Conservation (phyloP, 2,888 invertebrate genomes). For the Philereme transversata region DNA sequence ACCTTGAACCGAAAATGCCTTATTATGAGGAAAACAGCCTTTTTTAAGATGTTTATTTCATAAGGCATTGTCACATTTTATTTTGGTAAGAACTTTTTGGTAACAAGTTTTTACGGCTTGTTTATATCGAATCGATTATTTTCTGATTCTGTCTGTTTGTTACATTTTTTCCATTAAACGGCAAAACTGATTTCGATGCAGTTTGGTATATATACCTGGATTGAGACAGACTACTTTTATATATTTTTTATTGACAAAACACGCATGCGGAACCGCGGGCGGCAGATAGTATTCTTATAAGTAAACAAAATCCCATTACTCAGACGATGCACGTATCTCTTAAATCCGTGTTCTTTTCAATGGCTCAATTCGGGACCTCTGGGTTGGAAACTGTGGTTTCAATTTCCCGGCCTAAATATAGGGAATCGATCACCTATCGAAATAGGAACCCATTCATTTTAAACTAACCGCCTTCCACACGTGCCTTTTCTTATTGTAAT, state of each 20-base stretch:
- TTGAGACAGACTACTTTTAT: too few relatives aligned
- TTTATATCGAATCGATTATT: neutral
- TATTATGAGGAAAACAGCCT: conserved; percentile 17
- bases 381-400: conserved; percentile 30
- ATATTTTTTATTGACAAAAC: too few relatives aligned
- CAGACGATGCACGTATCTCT: conserved; percentile 29
- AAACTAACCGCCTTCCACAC: conserved; percentile 17
- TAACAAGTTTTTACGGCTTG: neutral
- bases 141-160: too few relatives aligned
- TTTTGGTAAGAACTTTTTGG: too few relatives aligned
- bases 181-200: too few relatives aligned
- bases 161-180: too few relatives aligned
- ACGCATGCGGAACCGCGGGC: too few relatives aligned
- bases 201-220: too few relatives aligned
- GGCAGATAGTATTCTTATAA: neutral
- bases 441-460: conserved; percentile 32
- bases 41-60: neutral
- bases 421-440: conserved; percentile 32
- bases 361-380: conserved; percentile 26
- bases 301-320: conserved; percentile 23
- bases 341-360: conserved; percentile 30
- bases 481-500: conserved; percentile 11
- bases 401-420: conserved; percentile 31
- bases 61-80: neutral
- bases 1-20: conserved; percentile 34